Conservation (phyloP, 2,113 vertebrate genomes). For the Tachuris rubrigastra region DNA sequence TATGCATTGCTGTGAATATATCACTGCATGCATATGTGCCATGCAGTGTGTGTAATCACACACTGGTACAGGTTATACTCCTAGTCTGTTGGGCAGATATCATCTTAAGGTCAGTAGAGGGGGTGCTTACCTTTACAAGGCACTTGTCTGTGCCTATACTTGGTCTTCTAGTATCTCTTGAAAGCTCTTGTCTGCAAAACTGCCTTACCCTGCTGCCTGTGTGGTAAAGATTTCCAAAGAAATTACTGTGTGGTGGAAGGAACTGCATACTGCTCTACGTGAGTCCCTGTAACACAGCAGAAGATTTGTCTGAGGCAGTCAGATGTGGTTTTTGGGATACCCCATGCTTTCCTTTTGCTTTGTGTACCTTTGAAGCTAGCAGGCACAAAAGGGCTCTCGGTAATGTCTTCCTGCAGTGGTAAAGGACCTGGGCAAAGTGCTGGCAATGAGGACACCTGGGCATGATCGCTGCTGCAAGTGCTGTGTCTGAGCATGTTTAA, state of each 20-base stretch:
- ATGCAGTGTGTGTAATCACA: neutral
- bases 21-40: neutral
- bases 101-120: slow-evolving; percentile 6
- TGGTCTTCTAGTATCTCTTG: neutral
- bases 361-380: neutral
- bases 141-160: neutral
- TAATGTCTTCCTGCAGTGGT: neutral
- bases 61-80: fast-evolving
- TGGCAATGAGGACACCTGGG: neutral
- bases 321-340: neutral
- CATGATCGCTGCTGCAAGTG: fast-evolving
- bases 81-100: neutral
- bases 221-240: neutral
- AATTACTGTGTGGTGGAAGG: neutral
- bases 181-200: neutral
- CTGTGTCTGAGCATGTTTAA: neutral
- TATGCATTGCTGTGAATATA: neutral
- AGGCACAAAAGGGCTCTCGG: neutral
- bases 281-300: neutral
- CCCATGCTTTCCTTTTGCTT: neutral
- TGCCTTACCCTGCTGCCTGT: neutral
- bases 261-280: fast-evolving
- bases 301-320: neutral
- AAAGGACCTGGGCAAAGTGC: neutral
- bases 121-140: neutral